Evolutionary conservation across 2,113 vertebrate species (phyloP), one percentile per base, ranked within the genome.

Genomic region (Apodemus speciosus): DNA sequence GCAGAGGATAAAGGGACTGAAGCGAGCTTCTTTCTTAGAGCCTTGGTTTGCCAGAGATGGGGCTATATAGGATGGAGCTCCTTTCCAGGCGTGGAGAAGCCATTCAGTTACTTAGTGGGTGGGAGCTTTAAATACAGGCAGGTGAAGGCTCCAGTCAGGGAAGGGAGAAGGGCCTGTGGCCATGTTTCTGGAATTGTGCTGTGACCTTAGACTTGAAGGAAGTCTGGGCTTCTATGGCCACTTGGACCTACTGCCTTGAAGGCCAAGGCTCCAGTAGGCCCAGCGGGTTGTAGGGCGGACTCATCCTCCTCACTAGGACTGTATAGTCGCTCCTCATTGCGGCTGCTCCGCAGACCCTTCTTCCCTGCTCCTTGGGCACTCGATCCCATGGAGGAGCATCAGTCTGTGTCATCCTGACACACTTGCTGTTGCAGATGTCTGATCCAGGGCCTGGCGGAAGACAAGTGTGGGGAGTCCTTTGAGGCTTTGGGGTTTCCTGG

Each of bases 71-170:
- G 20, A 77, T 93, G 27, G 58, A 75, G 11, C 80, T 72, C 66
- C 88, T 93, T 85, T 93, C 71, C 66, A 66, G 95, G n/a, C 46
- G 62, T 3, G 3, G 62, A 77, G n/a, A 92, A 73, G 62, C 77
- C 43, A 14, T 30, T 77, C 91, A 43, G 68, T 62, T 83, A 38
- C 88, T 81, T 68, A 62, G 21, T 35, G 16, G 27, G 13, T 75
- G 15, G 43, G n/a, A 71, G 9, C n/a, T 23, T 87, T 72, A 81
- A 76, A 71, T 77, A 35, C 40, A 79, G 53, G 35, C 38, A 62
- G 64, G 64, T 10, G 66, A 35, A 79, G 71, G 15, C 9, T 76
- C 79, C 51, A 84, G 53, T 60, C 79, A 32, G 35, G 40, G 43
- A 92, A 93, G 15, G 64, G 11, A 32, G 49, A 51, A 77, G 30